Conservation (phyloP, 2,113 vertebrate species). For the Hippoglossus stenolepis region DNA sequence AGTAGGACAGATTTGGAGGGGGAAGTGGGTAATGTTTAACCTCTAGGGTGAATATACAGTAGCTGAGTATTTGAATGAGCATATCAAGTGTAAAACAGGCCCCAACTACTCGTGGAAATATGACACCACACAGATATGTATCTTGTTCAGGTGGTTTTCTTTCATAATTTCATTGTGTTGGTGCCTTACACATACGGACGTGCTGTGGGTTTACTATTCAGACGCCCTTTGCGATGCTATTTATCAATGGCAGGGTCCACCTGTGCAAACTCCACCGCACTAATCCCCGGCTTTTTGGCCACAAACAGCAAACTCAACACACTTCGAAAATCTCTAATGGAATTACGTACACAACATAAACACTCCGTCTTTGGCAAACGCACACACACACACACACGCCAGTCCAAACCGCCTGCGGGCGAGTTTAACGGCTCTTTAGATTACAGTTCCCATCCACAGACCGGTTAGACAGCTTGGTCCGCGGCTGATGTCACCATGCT, state of each 20-base stretch:
- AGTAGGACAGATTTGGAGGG: not conserved
- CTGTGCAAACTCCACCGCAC: conserved; percentile 51
- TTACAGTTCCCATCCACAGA: conserved; percentile 54
- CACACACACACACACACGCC: conserved; percentile 35
- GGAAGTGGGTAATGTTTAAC: conserved; percentile 3
- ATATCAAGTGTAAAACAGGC: not conserved
- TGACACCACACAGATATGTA: no score
- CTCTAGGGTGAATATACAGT: not conserved
- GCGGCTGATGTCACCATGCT: conserved; percentile 61
- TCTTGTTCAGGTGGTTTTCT: no score
- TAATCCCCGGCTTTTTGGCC: conserved; percentile 58
- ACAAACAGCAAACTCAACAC: conserved; percentile 35
- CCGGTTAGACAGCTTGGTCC: conserved; percentile 64
- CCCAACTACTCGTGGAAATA: not conserved
- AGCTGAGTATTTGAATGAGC: not conserved
- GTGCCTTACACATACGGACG: not conserved
- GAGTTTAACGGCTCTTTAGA: conserved; percentile 73
- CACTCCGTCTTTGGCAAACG: conserved; percentile 52
- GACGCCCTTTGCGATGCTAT: conserved; percentile 33
- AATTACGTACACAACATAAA: conserved; percentile 43
- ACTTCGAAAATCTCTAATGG: conserved; percentile 35
- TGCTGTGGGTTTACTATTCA: not conserved
- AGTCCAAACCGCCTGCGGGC: conserved; percentile 48
- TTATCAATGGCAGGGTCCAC: conserved; percentile 48
- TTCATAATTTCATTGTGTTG: not conserved